Evolutionary conservation across 1,140 invertebrate genomes (phyloP), one percentile per base, ranked within the genome.

Genomic region (Papilio xuthus): DNA sequence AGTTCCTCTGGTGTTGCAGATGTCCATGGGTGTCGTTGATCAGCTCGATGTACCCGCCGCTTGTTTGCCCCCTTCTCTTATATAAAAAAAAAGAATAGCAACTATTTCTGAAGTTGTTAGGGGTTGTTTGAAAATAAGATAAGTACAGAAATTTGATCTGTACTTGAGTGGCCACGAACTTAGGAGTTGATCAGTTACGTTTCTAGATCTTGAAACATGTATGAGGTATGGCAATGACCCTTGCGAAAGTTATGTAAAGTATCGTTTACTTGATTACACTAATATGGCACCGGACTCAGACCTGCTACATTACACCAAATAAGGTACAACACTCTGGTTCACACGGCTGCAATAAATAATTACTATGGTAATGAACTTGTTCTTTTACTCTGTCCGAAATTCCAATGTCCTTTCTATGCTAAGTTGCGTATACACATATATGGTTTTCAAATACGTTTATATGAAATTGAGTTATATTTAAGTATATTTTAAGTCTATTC

Each of bases 301-400:
- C 56, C 20, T 26, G 56, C 12, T 13, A 26, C 56, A 3, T 53
- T 20, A 63, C 47, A 18, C 56, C 23, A 12, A 63, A 63, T 28
- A 63, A 63, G 56, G 56, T 63, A 13, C 10, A 26, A 63, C 56
- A 28, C 12, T 1, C 13, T 28, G 56, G 56, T 63, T 63, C 56
- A 63, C 56, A 63, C 56, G 56, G 56, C 28, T 63, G 28, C 60
- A 12, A 12, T 26, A 63, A 63, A 28, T 63, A 63, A 63, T 63
- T 63, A 63, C 60, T 63, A 63, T 28, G 60, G 28, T 63, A 63
- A 63, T 63, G 10, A 63, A 63, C 26, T 63, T 28, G 60, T 63
- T 63, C 60, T 28, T 26, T 28, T 63, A 63, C 60, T 28, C 26
- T 63, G 1, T 63, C 13, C 4, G 12, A 26, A 60, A 15, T 60